Conservation (phyloP, 2,797 vertebrate species). For the Poeciliopsis infans region DNA sequence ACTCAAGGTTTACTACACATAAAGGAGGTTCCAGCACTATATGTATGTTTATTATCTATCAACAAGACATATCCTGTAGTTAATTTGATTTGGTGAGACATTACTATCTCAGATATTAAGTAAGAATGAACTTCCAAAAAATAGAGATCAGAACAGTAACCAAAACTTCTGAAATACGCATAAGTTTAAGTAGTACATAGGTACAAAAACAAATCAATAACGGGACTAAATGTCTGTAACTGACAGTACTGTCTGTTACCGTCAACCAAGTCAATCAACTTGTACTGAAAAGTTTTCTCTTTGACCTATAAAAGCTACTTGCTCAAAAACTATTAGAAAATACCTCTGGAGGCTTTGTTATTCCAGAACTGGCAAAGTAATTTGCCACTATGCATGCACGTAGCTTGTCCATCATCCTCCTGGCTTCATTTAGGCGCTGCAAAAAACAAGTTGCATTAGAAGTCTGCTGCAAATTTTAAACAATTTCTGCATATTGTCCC, state of each 20-base stretch:
- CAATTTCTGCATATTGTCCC: not conserved
- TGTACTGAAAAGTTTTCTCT: not conserved
- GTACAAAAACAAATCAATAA: not conserved
- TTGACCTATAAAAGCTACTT: not conserved
- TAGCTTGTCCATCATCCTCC: constrained; percentile 99
- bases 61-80: not conserved
- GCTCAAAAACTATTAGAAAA: constrained; percentile 12
- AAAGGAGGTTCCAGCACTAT: not conserved
- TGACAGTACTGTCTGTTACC: not conserved
- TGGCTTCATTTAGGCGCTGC: constrained; percentile 94
- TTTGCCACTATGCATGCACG: constrained; percentile 98
- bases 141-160: not conserved
- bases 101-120: not conserved
- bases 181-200: not conserved
- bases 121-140: not conserved
- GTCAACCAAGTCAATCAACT: too few relatives aligned
- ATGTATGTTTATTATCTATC: not conserved
- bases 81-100: not conserved
- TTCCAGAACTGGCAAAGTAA: constrained; percentile 93
- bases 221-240: not conserved
- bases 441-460: not conserved
- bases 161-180: not conserved
- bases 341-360: constrained; percentile 92
- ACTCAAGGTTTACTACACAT: not conserved
- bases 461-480: not conserved